phyloP scores from a whole-genome alignment of 2,113 vertebrate species.

The Sinosuthora webbiana region DNA sequence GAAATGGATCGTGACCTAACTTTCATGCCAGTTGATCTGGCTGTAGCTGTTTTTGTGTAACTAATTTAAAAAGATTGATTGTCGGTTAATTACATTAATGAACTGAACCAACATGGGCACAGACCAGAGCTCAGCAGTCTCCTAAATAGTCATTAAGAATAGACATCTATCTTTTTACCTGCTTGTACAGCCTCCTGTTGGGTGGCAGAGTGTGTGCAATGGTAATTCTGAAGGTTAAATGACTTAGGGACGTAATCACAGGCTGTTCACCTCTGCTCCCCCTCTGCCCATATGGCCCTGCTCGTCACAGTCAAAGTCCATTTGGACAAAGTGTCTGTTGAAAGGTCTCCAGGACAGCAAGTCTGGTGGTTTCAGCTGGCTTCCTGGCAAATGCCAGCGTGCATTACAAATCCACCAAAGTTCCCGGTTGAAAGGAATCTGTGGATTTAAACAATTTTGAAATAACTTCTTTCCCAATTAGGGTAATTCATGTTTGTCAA shows the following conservation, averaged over 20 bases:
- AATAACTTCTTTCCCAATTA: not conserved
- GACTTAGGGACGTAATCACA: slow-evolving; percentile 20
- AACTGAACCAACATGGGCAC: slow-evolving; percentile 47
- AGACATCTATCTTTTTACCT: slow-evolving; percentile 59
- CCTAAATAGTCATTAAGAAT: slow-evolving; percentile 48
- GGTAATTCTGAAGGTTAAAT: slow-evolving; percentile 59
- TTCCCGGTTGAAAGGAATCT: not conserved
- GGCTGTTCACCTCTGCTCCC: slow-evolving; percentile 17
- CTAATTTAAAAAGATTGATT: slow-evolving; percentile 66
- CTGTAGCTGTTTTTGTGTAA: slow-evolving; percentile 50
- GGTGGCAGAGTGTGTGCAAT: slow-evolving; percentile 18
- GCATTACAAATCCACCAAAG: not conserved
- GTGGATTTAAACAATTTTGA: not conserved
- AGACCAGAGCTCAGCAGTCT: slow-evolving; percentile 49
- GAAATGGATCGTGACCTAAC: slow-evolving; percentile 44
- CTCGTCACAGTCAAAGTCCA: not conserved
- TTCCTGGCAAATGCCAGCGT: not conserved
- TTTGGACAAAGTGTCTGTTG: slow-evolving; percentile 34
- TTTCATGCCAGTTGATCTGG: slow-evolving; percentile 25
- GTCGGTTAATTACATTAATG: slow-evolving; percentile 65
- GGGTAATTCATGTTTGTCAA: not conserved
- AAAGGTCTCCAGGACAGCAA: slow-evolving; percentile 34
- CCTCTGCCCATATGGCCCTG: slow-evolving; percentile 28
- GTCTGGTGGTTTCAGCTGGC: slow-evolving; percentile 1
- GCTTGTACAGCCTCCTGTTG: slow-evolving; percentile 33